Percentiles rank a stretch among this genome's conserved stretches.
These are phyloP conservation scores for Tetragnatha versicolor DNA, from an alignment of 1,140 invertebrate species.

Conservation along the genomic window DNA sequence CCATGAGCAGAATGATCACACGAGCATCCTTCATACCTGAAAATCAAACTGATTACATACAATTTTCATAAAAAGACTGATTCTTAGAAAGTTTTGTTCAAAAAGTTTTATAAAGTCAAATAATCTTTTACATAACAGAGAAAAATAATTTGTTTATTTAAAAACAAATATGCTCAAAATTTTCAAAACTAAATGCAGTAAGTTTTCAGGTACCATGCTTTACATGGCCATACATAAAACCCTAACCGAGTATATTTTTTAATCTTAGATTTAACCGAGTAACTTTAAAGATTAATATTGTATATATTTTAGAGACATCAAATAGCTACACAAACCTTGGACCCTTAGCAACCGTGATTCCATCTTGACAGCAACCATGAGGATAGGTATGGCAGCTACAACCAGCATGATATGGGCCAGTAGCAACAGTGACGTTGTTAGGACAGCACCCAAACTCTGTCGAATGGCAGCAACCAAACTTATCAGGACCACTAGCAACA, in stretches of 20 bases:
- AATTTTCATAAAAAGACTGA: no score
- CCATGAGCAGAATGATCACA: constrained; percentile 78
- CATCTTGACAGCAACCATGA: constrained; percentile 90
- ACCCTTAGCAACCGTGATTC: constrained; percentile 79
- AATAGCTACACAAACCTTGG: constrained; percentile 74
- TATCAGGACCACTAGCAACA: constrained; percentile 77
- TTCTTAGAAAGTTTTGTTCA: constrained; percentile 64
- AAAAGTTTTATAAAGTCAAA: constrained; percentile 73
- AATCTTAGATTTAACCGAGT: no score
- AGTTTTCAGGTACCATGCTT: no score
- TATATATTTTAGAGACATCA: background rate
- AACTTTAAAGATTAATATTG: background rate
- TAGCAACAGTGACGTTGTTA: constrained; percentile 61
- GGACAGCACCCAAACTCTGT: constrained; percentile 72
- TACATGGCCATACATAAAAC: no score
- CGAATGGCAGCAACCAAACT: constrained; percentile 76
- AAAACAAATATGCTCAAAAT: no score
- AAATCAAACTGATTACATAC: no score
- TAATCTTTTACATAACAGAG: constrained; percentile 68
- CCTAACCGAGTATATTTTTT: no score
- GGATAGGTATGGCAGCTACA: constrained; percentile 67
- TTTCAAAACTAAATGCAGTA: no score
- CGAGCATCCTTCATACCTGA: constrained; percentile 72
- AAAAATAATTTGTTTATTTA: no score
- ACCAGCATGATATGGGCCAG: constrained; percentile 73